These are phyloP conservation scores for Anguilla megastoma DNA, from an alignment of 2,797 vertebrate genomes.

Conservation along the genomic window DNA sequence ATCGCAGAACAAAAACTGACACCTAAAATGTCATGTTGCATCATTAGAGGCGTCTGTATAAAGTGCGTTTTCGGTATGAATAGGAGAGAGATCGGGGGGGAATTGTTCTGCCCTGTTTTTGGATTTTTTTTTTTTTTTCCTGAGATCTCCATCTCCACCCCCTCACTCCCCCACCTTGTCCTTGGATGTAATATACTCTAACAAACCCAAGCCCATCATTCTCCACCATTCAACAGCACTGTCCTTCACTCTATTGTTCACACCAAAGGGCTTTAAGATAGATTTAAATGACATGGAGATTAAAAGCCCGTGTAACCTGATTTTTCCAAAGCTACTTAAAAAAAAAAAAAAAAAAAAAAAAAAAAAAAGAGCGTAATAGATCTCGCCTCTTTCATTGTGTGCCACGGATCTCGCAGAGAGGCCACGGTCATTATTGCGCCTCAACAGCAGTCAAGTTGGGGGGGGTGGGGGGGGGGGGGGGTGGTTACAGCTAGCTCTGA, in stretches of 20 bases:
- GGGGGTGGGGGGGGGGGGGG: too few species aligned
- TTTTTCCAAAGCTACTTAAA: background rate
- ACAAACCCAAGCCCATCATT: constrained; percentile 37
- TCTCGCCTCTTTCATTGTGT: background rate
- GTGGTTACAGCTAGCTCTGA: background rate
- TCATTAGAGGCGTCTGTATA: constrained; percentile 44
- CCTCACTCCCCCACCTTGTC: constrained; percentile 56
- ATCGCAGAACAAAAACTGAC: constrained; percentile 45
- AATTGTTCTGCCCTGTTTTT: constrained; percentile 8
- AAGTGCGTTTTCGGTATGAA: constrained; percentile 37
- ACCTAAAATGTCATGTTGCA: constrained; percentile 51
- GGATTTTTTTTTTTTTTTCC: background rate
- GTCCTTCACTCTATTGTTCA: background rate
- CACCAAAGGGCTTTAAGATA: background rate
- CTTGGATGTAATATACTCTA: constrained; percentile 58
- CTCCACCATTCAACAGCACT: constrained; percentile 11
- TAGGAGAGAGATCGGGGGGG: constrained; percentile 33
- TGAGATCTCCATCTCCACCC: constrained; percentile 56
- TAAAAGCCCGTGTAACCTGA: background rate
- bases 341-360: background rate
- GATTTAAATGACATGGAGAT: background rate
- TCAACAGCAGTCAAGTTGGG: constrained; percentile 13
- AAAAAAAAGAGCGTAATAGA: constrained; percentile 9
- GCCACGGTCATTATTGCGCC: background rate
- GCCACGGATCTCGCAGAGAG: background rate